Percentiles rank a stretch among this genome's conserved stretches.
These are phyloP conservation scores for Heterodera carotae DNA, from an alignment of 1,140 invertebrate genomes.

Conservation along the genomic window DNA sequence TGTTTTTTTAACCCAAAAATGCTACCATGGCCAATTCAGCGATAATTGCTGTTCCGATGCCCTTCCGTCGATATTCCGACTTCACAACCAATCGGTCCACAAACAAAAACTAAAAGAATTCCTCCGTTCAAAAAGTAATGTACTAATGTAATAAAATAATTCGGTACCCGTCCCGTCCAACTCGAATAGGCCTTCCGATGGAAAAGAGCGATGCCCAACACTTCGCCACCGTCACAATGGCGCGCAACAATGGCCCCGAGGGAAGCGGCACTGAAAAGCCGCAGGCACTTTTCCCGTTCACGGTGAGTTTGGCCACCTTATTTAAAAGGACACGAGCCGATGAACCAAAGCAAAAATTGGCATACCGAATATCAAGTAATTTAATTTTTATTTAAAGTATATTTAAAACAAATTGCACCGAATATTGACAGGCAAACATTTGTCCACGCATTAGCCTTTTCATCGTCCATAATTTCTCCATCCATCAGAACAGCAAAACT, in stretches of 20 bases:
- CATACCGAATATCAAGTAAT: too few relatives aligned
- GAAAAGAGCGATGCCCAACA: conserved; percentile 24
- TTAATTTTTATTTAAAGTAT: too few relatives aligned
- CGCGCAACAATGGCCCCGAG: conserved; percentile 21
- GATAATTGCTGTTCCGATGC: conserved; percentile 27
- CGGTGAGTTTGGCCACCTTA: background rate
- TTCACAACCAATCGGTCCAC: conserved; percentile 6
- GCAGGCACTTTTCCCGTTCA: background rate
- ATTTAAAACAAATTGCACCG: too few relatives aligned
- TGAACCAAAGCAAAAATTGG: background rate
- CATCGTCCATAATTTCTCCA: conserved; percentile 6
- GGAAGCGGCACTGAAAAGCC: background rate
- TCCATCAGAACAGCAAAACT: background rate
- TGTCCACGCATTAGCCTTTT: conserved; percentile 4
- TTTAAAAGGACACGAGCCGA: background rate
- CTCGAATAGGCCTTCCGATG: conserved; percentile 25
- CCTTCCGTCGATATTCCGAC: conserved; percentile 3
- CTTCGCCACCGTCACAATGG: background rate
- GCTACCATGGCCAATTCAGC: conserved; percentile 27
- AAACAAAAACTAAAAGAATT: conserved; percentile 17
- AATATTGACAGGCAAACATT: background rate
- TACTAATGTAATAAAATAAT: background rate
- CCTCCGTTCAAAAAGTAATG: background rate
- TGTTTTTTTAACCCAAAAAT: background rate
- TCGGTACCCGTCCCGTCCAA: conserved; percentile 19